phyloP scores from a whole-genome alignment of 2,113 vertebrate genomes.

The Felis chaus region DNA sequence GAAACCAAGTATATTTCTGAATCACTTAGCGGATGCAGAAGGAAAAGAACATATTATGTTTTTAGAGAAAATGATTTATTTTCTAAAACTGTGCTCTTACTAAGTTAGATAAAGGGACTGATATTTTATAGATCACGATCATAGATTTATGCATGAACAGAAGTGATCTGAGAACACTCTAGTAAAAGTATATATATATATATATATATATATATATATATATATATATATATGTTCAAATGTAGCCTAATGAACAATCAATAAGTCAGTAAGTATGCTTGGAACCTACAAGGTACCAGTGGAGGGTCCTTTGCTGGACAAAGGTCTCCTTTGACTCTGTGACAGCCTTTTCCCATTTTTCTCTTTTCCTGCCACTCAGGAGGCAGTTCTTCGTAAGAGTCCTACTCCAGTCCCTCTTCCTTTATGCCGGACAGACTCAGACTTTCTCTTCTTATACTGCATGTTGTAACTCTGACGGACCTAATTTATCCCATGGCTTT shows the following conservation, averaged over 20 bases:
- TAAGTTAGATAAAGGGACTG: background rate
- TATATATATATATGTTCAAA: background rate
- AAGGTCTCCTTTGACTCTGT: background rate
- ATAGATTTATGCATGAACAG: background rate
- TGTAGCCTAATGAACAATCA: background rate
- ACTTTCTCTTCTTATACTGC: background rate
- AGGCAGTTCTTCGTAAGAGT: background rate
- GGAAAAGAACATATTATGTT: background rate
- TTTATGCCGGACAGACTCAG: too few relatives aligned
- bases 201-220: background rate
- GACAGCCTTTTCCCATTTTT: background rate
- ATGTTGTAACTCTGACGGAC: background rate
- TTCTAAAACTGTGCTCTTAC: background rate
- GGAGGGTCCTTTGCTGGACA: background rate
- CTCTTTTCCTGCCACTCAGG: background rate
- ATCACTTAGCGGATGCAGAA: background rate
- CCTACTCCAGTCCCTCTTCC: background rate
- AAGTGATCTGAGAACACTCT: background rate
- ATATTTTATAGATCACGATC: background rate
- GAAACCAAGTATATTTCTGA: background rate
- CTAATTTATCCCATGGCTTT: background rate
- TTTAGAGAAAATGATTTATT: background rate
- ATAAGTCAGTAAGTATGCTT: background rate
- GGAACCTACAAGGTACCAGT: background rate
- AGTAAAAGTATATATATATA: background rate